phyloP scores from a whole-genome alignment of 2,888 invertebrate species.

The Phytoseiulus persimilis region DNA sequence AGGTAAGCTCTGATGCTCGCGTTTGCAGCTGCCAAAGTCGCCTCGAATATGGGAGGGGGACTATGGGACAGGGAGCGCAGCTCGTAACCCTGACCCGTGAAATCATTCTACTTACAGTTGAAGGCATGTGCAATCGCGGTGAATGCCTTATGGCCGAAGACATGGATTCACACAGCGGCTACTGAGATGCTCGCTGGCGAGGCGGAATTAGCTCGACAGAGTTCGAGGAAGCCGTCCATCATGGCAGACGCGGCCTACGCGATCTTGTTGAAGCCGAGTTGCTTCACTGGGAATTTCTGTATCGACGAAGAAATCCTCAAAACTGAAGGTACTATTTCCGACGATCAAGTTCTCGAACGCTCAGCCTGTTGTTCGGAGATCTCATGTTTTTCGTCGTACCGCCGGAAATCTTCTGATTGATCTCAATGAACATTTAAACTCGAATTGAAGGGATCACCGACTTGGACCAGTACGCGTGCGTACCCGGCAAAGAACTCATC shows the following conservation, averaged over 20 bases:
- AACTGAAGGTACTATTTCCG: constrained; percentile 55
- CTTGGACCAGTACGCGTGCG: constrained; percentile 52
- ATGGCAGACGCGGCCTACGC: constrained; percentile 81
- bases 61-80: too few species aligned
- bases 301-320: constrained; percentile 83
- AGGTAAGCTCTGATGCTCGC: constrained; percentile 68
- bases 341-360: too few species aligned
- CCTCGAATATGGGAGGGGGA: too few species aligned
- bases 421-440: background rate
- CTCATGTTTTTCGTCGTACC: too few species aligned
- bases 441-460: constrained; percentile 57
- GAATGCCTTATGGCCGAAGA: constrained; percentile 92
- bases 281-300: constrained; percentile 75
- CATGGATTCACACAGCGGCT: constrained; percentile 82
- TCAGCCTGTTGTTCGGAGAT: background rate
- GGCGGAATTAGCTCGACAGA: constrained; percentile 54
- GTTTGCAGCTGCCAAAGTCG: too few species aligned
- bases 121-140: constrained; percentile 67
- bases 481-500: constrained; percentile 21
- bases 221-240: constrained; percentile 71
- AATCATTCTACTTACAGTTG: constrained; percentile 44
- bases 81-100: too few species aligned
- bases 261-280: constrained; percentile 65
- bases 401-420: background rate
- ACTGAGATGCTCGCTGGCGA: constrained; percentile 60